Evolutionary conservation across 2,113 vertebrate genomes (phyloP).

Genomic region (Chaetodon trifascialis): DNA sequence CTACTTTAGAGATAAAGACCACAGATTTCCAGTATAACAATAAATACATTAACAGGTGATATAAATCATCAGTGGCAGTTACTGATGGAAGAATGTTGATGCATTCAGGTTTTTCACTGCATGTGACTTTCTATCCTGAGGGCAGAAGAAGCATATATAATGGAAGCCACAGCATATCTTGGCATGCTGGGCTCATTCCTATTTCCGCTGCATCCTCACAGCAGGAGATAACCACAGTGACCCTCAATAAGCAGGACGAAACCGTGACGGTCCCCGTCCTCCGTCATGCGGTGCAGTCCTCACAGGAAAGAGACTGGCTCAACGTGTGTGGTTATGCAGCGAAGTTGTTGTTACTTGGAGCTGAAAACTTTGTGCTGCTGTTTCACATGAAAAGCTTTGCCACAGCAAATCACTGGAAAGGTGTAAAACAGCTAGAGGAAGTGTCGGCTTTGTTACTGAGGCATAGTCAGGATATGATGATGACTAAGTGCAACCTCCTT

Average conservation of each 20-base stretch:
- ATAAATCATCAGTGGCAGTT: constrained; percentile 48
- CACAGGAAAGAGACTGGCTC: constrained; percentile 13
- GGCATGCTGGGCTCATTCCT: constrained; percentile 41
- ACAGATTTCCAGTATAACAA: constrained; percentile 34
- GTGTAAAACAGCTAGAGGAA: background rate
- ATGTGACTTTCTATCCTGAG: constrained; percentile 37
- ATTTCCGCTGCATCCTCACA: constrained; percentile 52
- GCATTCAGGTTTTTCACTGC: constrained; percentile 22
- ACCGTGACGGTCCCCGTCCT: constrained; percentile 11
- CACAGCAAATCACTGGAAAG: background rate
- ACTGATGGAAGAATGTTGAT: constrained; percentile 48
- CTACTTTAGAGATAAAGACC: background rate
- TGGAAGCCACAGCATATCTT: constrained; percentile 36
- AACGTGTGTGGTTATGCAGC: constrained; percentile 19
- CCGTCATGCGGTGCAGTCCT: background rate
- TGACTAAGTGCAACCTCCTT: background rate
- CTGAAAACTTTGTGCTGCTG: background rate
- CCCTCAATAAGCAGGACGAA: constrained; percentile 43
- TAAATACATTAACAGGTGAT: constrained; percentile 45
- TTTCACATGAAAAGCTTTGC: constrained; percentile 9
- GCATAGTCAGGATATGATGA: background rate
- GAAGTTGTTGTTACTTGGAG: constrained; percentile 2
- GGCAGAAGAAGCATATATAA: constrained; percentile 34
- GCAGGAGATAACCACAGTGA: constrained; percentile 52
- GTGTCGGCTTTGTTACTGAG: background rate